Evolutionary conservation across 1,140 invertebrate genomes (phyloP).

Genomic region (Nomia melanderi): DNA sequence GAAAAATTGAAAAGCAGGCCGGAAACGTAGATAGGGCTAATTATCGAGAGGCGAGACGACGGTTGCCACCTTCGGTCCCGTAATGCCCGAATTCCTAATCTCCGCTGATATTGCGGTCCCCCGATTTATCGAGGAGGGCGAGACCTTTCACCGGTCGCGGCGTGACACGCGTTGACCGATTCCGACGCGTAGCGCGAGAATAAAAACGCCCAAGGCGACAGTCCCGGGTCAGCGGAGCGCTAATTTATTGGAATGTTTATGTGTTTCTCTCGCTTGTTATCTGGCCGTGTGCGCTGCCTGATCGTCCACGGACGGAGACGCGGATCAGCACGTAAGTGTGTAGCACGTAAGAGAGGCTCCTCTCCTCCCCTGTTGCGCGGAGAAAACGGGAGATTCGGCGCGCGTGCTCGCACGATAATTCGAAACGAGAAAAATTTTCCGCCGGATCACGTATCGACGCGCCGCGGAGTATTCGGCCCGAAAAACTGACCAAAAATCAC

Average conservation of each 20-base stretch:
- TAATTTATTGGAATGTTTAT: conserved; percentile 82
- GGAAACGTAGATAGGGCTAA: conserved; percentile 28
- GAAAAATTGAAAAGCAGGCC: not conserved
- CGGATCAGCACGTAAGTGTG: not conserved
- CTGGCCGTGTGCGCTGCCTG: conserved; percentile 30
- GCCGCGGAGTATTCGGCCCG: too few relatives aligned
- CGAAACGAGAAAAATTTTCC: conserved; percentile 34
- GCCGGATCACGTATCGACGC: not conserved
- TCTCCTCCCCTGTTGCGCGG: not conserved
- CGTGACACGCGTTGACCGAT: conserved; percentile 72
- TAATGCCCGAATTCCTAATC: conserved; percentile 30
- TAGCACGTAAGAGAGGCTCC: not conserved
- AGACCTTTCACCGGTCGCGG: conserved; percentile 66
- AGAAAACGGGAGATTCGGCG: conserved; percentile 16
- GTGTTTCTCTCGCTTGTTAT: conserved; percentile 74
- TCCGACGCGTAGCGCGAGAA: conserved; percentile 59
- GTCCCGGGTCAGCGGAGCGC: conserved; percentile 77
- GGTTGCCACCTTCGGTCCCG: not conserved
- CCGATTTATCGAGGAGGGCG: conserved; percentile 55
- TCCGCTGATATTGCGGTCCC: conserved; percentile 33
- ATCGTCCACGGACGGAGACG: conserved; percentile 7
- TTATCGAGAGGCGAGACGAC: conserved; percentile 13
- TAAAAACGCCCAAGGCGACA: conserved; percentile 73
- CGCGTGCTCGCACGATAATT: conserved; percentile 13
- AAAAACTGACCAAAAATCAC: too few relatives aligned